A percentile compares a stretch with the other conserved stretches of the same genome.
These are phyloP conservation scores for Ctenodactylus gundi DNA, from an alignment of 2,113 vertebrate species.

Conservation along the genomic window DNA sequence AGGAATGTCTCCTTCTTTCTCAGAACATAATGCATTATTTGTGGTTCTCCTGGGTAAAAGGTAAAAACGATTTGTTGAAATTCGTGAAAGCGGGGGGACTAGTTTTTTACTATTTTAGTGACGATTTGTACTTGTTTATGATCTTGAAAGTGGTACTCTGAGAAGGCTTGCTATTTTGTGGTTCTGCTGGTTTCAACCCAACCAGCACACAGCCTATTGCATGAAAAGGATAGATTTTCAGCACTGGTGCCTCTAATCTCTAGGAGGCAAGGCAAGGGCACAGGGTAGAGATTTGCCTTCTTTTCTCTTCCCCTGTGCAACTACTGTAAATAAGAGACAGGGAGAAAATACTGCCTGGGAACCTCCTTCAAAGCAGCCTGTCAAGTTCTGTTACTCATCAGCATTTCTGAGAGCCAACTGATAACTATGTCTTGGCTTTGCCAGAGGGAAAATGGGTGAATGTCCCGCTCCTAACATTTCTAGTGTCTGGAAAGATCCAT, in stretches of 20 bases:
- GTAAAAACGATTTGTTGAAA: conserved; percentile 56
- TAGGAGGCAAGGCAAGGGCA: background rate
- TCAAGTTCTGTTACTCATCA: background rate
- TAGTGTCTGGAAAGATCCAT: conserved; percentile 56
- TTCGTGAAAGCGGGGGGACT: background rate
- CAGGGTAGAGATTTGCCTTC: background rate
- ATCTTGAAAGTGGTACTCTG: background rate
- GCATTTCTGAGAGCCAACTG: conserved; percentile 68
- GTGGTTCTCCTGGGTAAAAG: background rate
- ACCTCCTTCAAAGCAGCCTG: conserved; percentile 17
- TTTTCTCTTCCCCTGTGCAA: background rate
- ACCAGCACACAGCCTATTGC: background rate
- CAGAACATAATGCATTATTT: conserved; percentile 47
- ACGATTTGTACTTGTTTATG: conserved; percentile 46
- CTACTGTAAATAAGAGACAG: background rate
- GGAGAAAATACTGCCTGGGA: background rate
- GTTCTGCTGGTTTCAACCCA: conserved; percentile 38
- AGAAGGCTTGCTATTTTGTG: conserved; percentile 11
- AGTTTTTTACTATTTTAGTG: background rate
- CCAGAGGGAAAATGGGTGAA: conserved; percentile 32
- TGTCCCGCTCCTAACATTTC: conserved; percentile 20
- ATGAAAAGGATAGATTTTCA: background rate
- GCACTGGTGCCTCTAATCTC: background rate
- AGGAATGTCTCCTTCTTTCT: conserved; percentile 18
- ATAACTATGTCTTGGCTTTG: conserved; percentile 57